These are phyloP conservation scores for Sarcoramphus papa DNA, from an alignment of 2,797 vertebrate genomes.

Conservation along the genomic window DNA sequence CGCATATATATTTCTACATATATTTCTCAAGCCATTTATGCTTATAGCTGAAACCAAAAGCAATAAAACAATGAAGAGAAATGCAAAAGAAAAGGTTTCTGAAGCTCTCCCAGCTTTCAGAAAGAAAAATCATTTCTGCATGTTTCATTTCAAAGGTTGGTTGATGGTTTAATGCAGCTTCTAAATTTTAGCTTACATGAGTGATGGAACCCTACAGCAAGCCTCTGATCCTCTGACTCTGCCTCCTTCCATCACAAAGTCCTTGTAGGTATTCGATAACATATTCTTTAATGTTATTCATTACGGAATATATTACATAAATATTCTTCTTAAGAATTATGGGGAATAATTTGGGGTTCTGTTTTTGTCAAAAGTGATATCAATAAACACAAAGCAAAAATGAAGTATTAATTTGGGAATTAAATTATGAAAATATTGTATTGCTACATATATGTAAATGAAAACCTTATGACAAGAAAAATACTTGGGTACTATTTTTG, in stretches of 20 bases:
- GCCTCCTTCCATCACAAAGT: neutral
- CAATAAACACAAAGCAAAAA: neutral
- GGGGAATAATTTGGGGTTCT: neutral
- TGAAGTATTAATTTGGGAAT: neutral
- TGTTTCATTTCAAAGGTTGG: neutral
- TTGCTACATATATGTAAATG: neutral
- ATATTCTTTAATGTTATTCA: neutral
- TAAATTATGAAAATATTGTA: neutral
- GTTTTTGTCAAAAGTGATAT: slow-evolving; percentile 40
- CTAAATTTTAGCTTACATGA: neutral
- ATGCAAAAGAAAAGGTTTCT: neutral
- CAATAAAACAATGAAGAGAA: neutral
- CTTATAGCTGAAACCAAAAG: neutral
- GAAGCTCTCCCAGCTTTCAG: neutral
- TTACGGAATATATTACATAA: neutral
- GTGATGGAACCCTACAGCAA: neutral
- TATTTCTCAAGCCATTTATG: neutral
- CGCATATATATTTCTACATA: neutral
- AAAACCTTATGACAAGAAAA: neutral
- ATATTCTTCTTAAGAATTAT: neutral
- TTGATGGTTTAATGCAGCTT: neutral
- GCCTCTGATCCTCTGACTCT: neutral
- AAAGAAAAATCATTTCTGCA: neutral
- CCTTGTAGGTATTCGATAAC: neutral
- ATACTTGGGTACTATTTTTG: neutral